Percentiles rank a stretch among this genome's conserved stretches.
Evolutionary conservation across 2,797 vertebrate genomes (phyloP).

Genomic region (Ceryle rudis): DNA sequence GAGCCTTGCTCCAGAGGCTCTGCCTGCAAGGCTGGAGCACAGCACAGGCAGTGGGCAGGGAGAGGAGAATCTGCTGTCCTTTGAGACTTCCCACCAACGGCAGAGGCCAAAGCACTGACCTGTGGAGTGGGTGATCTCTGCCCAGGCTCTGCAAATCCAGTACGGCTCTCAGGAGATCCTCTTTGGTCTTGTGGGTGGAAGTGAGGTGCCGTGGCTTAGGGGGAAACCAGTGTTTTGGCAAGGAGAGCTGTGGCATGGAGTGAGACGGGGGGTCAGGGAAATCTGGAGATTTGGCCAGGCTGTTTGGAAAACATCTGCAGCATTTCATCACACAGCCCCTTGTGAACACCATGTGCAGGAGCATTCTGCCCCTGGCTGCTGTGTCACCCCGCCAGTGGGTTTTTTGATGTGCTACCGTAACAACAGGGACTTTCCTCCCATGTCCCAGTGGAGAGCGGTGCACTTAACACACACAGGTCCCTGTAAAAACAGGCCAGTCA

Average conservation of each 20-base stretch:
- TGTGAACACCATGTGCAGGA: background rate
- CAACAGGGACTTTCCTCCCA: background rate
- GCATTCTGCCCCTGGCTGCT: background rate
- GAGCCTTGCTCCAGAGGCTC: background rate
- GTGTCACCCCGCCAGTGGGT: background rate
- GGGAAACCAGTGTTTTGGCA: background rate
- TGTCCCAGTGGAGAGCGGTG: background rate
- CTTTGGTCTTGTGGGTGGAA: background rate
- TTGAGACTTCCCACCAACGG: rapidly evolving
- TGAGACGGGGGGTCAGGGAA: background rate
- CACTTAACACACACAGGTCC: background rate
- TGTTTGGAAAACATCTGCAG: conserved; percentile 23
- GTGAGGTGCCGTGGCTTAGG: background rate
- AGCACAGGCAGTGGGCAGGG: background rate
- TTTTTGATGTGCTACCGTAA: background rate
- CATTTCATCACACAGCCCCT: background rate
- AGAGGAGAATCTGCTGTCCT: background rate
- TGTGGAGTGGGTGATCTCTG: rapidly evolving
- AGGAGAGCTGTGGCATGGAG: background rate
- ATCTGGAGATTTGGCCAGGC: background rate
- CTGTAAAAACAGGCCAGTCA: background rate
- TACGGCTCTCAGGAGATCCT: background rate
- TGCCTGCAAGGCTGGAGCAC: background rate
- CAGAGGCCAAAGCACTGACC: background rate
- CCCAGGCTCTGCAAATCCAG: rapidly evolving